Percentiles rank a stretch among this genome's conserved stretches.
Evolutionary conservation across 2,888 invertebrate species (phyloP).

Genomic region (Dermolepida albohirtum): DNA sequence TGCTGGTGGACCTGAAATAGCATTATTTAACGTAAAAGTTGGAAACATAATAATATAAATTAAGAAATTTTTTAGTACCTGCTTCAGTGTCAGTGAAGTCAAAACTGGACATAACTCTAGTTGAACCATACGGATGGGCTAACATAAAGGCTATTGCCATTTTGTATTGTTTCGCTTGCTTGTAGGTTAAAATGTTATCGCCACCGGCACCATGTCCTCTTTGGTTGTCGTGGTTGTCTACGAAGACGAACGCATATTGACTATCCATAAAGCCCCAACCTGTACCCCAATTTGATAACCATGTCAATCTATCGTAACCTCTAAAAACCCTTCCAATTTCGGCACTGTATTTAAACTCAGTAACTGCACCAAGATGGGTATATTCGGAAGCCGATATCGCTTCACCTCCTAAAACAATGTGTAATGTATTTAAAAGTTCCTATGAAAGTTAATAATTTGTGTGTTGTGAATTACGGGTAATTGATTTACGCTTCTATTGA

Average conservation of each 20-base stretch:
- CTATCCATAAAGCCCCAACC: constrained; percentile 74
- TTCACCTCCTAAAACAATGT: constrained; percentile 38
- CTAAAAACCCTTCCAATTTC: constrained; percentile 71
- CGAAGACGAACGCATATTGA: constrained; percentile 56
- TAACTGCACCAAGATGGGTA: constrained; percentile 71
- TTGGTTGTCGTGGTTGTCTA: constrained; percentile 80
- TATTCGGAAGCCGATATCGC: constrained; percentile 58
- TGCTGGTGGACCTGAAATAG: constrained; percentile 71
- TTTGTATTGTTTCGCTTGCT: constrained; percentile 74
- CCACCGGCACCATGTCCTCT: constrained; percentile 67
- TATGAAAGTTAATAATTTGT: too few species aligned
- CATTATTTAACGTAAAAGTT: too few species aligned
- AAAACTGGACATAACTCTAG: constrained; percentile 89
- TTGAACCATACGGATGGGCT: constrained; percentile 84
- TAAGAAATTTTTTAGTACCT: constrained; percentile 14
- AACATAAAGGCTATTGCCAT: constrained; percentile 88
- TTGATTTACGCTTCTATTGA: too few species aligned
- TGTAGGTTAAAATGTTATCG: constrained; percentile 73
- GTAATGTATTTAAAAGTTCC: too few species aligned
- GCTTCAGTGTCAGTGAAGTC: constrained; percentile 72
- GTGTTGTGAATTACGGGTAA: too few species aligned
- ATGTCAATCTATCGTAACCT: constrained; percentile 74
- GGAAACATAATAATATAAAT: too few species aligned
- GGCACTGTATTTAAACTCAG: constrained; percentile 76
- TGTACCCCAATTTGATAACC: constrained; percentile 74